Conservation (phyloP, 2,888 invertebrate species). For the Xestia rhomboidea region DNA sequence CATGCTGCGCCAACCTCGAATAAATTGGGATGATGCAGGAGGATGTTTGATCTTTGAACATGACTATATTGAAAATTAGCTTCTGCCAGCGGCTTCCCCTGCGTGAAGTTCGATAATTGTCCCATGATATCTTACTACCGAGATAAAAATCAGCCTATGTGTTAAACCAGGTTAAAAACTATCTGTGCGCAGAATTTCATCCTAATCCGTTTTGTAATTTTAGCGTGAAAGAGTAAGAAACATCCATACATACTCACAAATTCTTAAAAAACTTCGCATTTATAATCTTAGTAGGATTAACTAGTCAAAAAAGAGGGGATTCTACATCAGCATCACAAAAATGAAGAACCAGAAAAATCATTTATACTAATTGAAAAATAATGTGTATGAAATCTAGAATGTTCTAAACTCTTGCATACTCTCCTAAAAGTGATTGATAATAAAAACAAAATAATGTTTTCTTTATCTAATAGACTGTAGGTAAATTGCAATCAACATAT, state of each 20-base stretch:
- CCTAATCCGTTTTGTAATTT: no score
- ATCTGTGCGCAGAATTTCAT: no score
- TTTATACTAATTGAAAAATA: neutral
- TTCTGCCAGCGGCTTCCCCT: no score
- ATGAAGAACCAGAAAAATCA: neutral
- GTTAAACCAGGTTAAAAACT: no score
- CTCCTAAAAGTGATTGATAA: neutral
- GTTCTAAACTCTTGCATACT: constrained; percentile 1
- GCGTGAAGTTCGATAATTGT: no score
- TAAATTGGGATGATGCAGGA: neutral
- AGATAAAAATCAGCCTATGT: no score
- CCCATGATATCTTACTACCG: no score
- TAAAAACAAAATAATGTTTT: constrained; percentile 2
- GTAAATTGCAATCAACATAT: constrained; percentile 20
- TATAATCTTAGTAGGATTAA: no score
- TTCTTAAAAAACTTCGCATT: no score
- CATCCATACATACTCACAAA: no score
- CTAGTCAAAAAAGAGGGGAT: neutral
- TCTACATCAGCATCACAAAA: neutral
- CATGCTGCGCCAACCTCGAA: neutral
- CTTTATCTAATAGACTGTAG: constrained; percentile 27
- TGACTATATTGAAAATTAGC: neutral
- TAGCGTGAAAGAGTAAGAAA: no score
- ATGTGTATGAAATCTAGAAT: constrained; percentile 1
- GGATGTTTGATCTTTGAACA: neutral